A percentile compares a stretch with the other conserved stretches of the same genome.
Conservation (phyloP, 2,797 vertebrate species). For the Pipistrellus nathusii region DNA sequence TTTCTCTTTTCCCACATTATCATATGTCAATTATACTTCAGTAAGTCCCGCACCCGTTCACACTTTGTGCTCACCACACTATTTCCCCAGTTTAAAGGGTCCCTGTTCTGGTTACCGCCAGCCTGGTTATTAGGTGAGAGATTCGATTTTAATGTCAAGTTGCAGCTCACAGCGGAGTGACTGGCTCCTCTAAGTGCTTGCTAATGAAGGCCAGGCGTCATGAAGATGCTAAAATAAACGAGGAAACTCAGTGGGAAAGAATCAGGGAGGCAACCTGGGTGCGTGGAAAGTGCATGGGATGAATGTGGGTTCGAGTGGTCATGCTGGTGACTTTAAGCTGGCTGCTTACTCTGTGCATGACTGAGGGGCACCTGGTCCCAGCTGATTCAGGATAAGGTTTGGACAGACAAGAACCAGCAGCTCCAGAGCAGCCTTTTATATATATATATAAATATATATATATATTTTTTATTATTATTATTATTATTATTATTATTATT, state of each 20-base stretch:
- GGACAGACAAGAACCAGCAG: neutral
- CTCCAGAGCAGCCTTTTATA: neutral
- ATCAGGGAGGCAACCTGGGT: too few relatives aligned
- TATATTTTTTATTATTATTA: too few relatives aligned
- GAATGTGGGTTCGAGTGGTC: neutral
- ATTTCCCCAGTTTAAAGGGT: neutral
- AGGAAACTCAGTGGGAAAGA: neutral
- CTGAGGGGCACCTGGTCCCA: neutral
- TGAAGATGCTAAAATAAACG: neutral
- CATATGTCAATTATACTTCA: neutral
- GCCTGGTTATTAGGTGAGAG: neutral
- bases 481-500: too few relatives aligned
- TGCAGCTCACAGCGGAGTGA: neutral
- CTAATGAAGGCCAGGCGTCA: neutral
- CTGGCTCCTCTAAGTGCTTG: neutral
- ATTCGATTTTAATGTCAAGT: neutral
- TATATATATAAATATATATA: too few relatives aligned
- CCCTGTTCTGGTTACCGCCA: neutral
- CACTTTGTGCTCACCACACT: neutral
- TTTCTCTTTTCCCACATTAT: neutral
- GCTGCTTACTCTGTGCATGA: neutral
- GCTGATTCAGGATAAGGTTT: neutral
- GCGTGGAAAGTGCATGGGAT: too few relatives aligned
- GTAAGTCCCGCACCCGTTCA: neutral
- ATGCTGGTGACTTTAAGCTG: neutral